Conservation (phyloP, 2,888 invertebrate species). For the Drosophila conformis region DNA sequence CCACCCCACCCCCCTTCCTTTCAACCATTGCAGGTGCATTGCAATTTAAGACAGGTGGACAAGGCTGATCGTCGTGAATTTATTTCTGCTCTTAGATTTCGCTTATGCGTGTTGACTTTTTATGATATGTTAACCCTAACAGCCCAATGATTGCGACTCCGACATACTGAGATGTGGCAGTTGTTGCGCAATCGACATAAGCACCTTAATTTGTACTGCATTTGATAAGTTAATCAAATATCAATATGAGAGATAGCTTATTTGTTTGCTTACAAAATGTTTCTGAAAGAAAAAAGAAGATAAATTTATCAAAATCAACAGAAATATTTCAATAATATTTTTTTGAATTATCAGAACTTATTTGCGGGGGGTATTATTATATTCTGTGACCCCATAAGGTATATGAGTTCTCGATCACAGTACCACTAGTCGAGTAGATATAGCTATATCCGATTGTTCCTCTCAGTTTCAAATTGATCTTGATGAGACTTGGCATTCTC, state of each 20-base stretch:
- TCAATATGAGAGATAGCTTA: neutral
- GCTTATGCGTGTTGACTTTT: slow-evolving; percentile 21
- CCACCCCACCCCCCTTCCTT: neutral
- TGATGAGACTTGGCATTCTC: neutral
- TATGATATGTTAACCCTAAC: neutral
- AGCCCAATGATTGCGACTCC: neutral
- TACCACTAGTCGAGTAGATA: neutral
- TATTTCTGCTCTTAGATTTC: neutral
- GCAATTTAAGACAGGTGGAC: slow-evolving; percentile 40
- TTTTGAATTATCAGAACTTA: neutral
- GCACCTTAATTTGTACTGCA: neutral
- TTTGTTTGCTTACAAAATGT: neutral
- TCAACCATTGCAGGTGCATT: slow-evolving; percentile 20
- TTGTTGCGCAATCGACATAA: neutral
- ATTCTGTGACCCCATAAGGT: neutral
- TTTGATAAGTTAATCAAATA: neutral
- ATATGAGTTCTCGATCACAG: neutral
- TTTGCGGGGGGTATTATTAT: neutral
- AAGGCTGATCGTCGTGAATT: slow-evolving; percentile 21
- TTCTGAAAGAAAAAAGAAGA: neutral
- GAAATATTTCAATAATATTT: neutral
- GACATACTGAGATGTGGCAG: neutral
- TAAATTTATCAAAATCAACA: neutral
- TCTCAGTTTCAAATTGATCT: neutral
- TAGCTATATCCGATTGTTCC: too few species aligned